Evolutionary conservation across 2,888 invertebrate species (phyloP), one percentile per base, ranked within the genome.

Genomic region (Hydroisotoma schaefferi): DNA sequence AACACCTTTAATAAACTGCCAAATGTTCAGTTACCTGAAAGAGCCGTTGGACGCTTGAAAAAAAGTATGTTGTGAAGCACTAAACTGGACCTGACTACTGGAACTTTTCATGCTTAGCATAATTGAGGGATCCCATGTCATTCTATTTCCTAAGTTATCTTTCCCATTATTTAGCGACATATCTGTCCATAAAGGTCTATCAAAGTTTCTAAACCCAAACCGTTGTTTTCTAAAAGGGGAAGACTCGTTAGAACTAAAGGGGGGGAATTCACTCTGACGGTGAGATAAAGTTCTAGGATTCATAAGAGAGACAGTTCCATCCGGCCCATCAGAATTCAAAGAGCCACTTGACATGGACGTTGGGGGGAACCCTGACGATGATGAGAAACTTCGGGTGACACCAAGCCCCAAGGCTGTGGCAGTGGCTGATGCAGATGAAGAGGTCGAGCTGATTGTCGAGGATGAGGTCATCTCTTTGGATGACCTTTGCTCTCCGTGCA

Each of bases 171-270:
- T n/a, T n/a, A 55, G 38, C 27, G 58, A 53, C 55, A 69, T 64
- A 56, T 72, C 72, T n/a, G 63, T 67, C 69, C 68, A 72, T 3
- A 72, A 43, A 6, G 72, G 70, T n/a, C 70, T 33, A 23, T 72
- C 62, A 44, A 70, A 72, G 43, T 72, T 72, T 25, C 70, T 55
- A 49, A 72, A 72, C n/a, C 68, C 63, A 55, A 72, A 72, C 1
- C 67, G 67, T 33, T 64, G 27, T 47, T 61, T 55, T n/a, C n/a
- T n/a, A 33, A 65, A 63, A 0, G 72, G 72, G 1, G 67, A 69
- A 1, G 67, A 58, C 4, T 40, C 38, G 6, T 28, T 37, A 12
- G 53, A 53, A 10, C 40, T 43, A 53, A 23, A 43, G 18, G 53
- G 43, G 18, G 53, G 40, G 38, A 66, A 69, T 15, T 60, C 63